Evolutionary conservation across 1,140 invertebrate species (phyloP), one percentile per base, ranked within the genome.

Genomic region (Caenorhabditis brenneri): DNA sequence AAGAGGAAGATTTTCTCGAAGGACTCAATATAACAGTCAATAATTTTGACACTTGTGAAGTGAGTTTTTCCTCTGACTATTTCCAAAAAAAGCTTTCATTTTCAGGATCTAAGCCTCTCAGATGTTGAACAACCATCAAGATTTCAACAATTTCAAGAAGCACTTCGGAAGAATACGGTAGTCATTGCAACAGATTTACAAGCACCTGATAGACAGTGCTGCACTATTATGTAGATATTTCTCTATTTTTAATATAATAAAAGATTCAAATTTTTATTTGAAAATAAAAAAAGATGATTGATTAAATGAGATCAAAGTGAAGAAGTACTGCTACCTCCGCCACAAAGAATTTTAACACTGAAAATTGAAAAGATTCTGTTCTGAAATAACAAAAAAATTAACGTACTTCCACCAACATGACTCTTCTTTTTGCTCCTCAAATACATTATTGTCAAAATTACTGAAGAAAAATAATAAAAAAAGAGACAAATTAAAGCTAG

Each of bases 1-100:
- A 65, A 49, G 82, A 83, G 29, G 65, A 83, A 60, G 82, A 83
- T 49, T 83, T 51, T 22, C 24, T 83, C 4, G 82, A 83, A 58
- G 82, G 82, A 55, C 51, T 83, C 12, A 83, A 79, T 22, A 83
- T 83, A n/a, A 83, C 65, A 4, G 65, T 83, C 49, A 83, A 83
- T 58, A 65, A 65, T 15, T 83, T 83, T 48, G 82, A 83, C 48
- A 39, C 82, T n/a, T 83, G 82, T 31, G 82, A 83, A 39, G 82
- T 79, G 9, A 79, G 55, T 65, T 74, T 10, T 19, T 9, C 24
- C 22, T 55, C 24, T 12, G 7, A 55, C 7, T 22, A 27, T 55
- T 10, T 12, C 27, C 10, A 27, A 22, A 2, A 2, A 1, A 12
- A 0, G 15, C n/a, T n/a, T 10, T 16, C 19, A 19, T 16, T 55